phyloP scores from a whole-genome alignment of 2,113 vertebrate species.

The Polypterus senegalus region DNA sequence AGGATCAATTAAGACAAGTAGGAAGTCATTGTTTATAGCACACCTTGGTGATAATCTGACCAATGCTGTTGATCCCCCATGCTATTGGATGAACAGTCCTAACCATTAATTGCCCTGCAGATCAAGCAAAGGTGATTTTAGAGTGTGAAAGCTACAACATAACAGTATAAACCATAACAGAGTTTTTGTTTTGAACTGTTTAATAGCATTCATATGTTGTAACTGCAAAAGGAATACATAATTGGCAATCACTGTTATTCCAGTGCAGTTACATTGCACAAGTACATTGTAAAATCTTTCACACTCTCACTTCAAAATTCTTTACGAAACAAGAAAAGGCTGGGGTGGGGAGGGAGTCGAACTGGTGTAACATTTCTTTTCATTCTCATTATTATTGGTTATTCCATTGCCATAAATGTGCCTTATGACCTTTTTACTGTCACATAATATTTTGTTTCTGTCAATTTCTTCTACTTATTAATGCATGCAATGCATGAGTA shows the following conservation, averaged over 20 bases:
- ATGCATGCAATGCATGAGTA: slow-evolving; percentile 63
- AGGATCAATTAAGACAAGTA: slow-evolving; percentile 99
- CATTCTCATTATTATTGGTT: slow-evolving; percentile 41
- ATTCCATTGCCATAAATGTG: slow-evolving; percentile 43
- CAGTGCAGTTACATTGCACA: slow-evolving; percentile 35
- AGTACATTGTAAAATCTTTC: slow-evolving; percentile 60
- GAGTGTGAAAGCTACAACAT: slow-evolving; percentile 63
- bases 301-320: slow-evolving; percentile 61
- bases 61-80: slow-evolving; percentile 53
- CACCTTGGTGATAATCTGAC: slow-evolving; percentile 72
- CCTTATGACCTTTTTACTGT: slow-evolving; percentile 57
- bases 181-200: slow-evolving; percentile 30
- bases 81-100: slow-evolving; percentile 59
- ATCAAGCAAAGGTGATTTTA: slow-evolving; percentile 41
- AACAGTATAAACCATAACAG: slow-evolving; percentile 21
- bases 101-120: slow-evolving; percentile 39
- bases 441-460: slow-evolving; percentile 55
- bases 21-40: slow-evolving; percentile 81
- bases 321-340: slow-evolving; percentile 15
- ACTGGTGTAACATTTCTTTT: slow-evolving; percentile 21
- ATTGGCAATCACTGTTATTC: neutral
- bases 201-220: slow-evolving; percentile 34
- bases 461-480: slow-evolving; percentile 23
- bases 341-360: no score
- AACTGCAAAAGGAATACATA: neutral